Evolutionary conservation across 2,797 vertebrate species (phyloP).

Genomic region (Acanthurus lineatus): DNA sequence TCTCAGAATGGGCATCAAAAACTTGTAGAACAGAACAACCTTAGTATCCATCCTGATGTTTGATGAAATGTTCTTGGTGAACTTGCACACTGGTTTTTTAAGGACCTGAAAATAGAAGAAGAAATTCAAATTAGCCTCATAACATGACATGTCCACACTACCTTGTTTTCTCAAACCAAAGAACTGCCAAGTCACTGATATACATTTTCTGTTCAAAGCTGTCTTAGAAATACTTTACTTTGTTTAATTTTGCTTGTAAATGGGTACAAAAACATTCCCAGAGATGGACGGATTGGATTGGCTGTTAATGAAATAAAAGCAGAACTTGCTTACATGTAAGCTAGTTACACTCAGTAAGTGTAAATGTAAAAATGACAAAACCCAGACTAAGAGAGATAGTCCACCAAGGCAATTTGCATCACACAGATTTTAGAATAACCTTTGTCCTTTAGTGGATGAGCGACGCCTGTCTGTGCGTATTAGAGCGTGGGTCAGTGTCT

Average conservation of each 20-base stretch:
- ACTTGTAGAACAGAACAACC: slow-evolving; percentile 37
- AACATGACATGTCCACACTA: neutral
- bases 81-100: slow-evolving; percentile 11
- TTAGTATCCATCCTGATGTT: slow-evolving; percentile 56
- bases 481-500: slow-evolving; percentile 76
- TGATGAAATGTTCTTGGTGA: slow-evolving; percentile 24
- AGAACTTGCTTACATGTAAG: neutral
- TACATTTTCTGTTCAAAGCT: neutral
- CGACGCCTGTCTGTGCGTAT: slow-evolving; percentile 77
- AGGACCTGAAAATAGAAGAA: slow-evolving; percentile 62
- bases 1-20: slow-evolving; percentile 46
- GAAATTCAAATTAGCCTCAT: neutral
- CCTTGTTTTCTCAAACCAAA: neutral
- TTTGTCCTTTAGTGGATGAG: slow-evolving; percentile 71
- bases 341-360: neutral
- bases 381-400: neutral
- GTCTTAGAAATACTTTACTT: neutral
- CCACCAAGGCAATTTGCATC: slow-evolving; percentile 60
- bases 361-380: neutral
- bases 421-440: slow-evolving; percentile 60
- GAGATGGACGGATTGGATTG: slow-evolving; percentile 7
- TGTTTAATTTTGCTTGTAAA: neutral
- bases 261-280: neutral
- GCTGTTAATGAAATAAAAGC: neutral
- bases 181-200: neutral